Evolutionary conservation across 2,888 invertebrate species (phyloP).

Genomic region (Chloroclystis v-ata): DNA sequence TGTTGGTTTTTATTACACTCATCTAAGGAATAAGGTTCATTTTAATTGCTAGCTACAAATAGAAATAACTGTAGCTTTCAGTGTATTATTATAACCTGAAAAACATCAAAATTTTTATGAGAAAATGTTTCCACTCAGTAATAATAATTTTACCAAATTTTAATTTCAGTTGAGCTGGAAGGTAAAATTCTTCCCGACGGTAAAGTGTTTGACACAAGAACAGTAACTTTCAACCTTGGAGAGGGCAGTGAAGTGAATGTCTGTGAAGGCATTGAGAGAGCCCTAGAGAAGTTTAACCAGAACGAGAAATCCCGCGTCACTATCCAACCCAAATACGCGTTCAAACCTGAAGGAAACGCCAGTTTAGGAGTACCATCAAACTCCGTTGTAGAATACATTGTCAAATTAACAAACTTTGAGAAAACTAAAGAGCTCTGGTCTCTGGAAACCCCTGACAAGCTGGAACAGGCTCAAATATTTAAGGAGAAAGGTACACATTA

Average conservation of each 20-base stretch:
- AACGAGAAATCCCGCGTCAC: constrained; percentile 87
- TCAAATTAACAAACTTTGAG: constrained; percentile 91
- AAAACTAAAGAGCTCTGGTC: constrained; percentile 89
- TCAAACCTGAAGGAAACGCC: constrained; percentile 83
- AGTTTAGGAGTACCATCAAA: constrained; percentile 86
- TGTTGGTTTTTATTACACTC: too few relatives aligned
- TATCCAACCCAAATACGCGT: constrained; percentile 88
- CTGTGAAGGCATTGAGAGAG: constrained; percentile 89
- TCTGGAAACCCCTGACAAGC: constrained; percentile 85
- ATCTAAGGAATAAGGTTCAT: too few relatives aligned
- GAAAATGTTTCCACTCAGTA: too few relatives aligned
- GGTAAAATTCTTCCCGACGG: constrained; percentile 76
- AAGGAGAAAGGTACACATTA: constrained; percentile 95
- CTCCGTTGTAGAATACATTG: constrained; percentile 86
- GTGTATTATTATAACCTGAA: too few relatives aligned
- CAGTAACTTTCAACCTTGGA: constrained; percentile 89
- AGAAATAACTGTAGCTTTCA: too few relatives aligned
- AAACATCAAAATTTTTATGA: too few relatives aligned
- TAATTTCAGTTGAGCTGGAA: constrained; percentile 82
- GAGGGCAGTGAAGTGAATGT: constrained; percentile 88
- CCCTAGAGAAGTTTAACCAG: constrained; percentile 87
- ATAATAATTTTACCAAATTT: too few relatives aligned
- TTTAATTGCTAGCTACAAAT: too few relatives aligned
- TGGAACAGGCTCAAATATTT: constrained; percentile 87
- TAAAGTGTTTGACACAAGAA: constrained; percentile 88